Percentiles rank a stretch among this genome's conserved stretches.
phyloP scores from a whole-genome alignment of 2,113 vertebrate genomes.

The Hemibagrus wyckioides region DNA sequence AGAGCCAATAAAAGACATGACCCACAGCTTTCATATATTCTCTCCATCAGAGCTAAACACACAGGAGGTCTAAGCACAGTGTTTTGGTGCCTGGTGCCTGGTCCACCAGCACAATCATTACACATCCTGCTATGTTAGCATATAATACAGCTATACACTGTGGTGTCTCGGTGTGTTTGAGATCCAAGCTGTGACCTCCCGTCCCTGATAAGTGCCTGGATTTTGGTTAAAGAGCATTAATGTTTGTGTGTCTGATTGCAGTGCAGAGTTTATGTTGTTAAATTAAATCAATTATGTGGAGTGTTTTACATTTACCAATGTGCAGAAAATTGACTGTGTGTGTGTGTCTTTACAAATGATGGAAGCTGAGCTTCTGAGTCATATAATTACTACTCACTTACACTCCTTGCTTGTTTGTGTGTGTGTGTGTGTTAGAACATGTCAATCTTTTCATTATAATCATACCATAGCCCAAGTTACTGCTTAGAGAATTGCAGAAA shows the following conservation, averaged over 20 bases:
- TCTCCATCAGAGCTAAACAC: neutral
- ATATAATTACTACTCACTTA: slow-evolving; percentile 30
- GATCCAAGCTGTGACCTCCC: neutral
- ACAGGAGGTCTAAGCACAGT: neutral
- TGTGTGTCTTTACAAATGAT: neutral
- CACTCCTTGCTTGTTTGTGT: neutral
- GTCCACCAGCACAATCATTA: slow-evolving; percentile 5
- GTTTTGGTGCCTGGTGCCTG: neutral
- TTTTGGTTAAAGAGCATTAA: neutral
- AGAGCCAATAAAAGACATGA: slow-evolving; percentile 19
- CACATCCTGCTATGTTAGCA: neutral
- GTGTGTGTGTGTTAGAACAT: neutral
- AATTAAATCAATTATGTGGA: neutral
- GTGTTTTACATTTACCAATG: neutral
- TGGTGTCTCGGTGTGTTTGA: neutral
- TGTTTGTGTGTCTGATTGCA: neutral
- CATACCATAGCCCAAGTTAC: neutral
- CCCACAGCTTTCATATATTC: slow-evolving; percentile 16
- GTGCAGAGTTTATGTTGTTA: neutral
- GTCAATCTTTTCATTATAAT: neutral
- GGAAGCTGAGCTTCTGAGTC: slow-evolving; percentile 21
- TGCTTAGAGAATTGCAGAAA: neutral
- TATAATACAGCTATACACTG: neutral
- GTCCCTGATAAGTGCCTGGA: neutral
- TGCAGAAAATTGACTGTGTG: neutral